A percentile compares a stretch with the other conserved stretches of the same genome.
Conservation (phyloP, 2,113 vertebrate species). For the Podarcis muralis region DNA sequence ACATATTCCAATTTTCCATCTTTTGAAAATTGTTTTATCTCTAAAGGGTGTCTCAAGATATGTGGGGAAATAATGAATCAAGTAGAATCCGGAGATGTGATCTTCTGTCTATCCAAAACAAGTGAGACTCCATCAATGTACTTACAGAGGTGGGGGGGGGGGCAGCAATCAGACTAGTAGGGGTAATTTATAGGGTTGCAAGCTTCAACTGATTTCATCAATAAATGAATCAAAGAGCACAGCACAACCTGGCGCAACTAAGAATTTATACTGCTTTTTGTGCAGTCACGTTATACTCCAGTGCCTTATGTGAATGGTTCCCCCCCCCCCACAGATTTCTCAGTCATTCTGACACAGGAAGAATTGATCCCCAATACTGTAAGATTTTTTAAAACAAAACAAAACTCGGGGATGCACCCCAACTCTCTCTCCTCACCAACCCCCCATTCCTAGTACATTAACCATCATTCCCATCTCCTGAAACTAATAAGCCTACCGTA, state of each 20-base stretch:
- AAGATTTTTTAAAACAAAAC: no score
- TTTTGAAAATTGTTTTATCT: constrained; percentile 58
- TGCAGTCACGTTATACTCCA: background rate
- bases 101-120: constrained; percentile 34
- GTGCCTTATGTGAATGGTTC: background rate
- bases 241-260: background rate
- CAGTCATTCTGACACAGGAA: background rate
- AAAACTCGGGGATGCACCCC: no score
- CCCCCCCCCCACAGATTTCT: background rate
- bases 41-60: constrained; percentile 56
- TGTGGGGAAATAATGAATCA: background rate
- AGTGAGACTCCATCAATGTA: background rate
- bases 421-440: no score
- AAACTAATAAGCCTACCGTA: no score
- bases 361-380: background rate
- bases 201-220: background rate
- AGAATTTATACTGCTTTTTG: background rate
- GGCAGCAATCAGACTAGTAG: background rate
- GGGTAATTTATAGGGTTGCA: background rate
- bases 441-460: no score
- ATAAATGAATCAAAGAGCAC: background rate
- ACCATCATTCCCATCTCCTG: no score
- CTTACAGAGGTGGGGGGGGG: constrained; percentile 36
- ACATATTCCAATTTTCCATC: constrained; percentile 54
- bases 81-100: constrained; percentile 51